These are phyloP conservation scores for Fregetta grallaria DNA, from an alignment of 2,113 vertebrate species.

Conservation along the genomic window DNA sequence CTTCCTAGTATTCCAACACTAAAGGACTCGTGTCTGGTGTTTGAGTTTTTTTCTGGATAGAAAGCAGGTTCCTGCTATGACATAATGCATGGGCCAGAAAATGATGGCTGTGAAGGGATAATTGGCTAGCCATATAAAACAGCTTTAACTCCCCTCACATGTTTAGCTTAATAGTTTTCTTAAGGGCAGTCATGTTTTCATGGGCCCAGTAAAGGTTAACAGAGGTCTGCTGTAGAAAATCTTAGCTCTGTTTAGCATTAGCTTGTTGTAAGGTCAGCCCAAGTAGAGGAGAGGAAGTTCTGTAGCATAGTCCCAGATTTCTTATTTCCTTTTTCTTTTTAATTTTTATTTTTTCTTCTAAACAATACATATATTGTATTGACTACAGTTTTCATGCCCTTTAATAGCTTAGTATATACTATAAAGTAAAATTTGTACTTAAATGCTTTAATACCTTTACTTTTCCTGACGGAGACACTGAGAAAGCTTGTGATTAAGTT, in stretches of 20 bases:
- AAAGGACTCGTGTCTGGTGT: not conserved
- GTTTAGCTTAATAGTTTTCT: conserved; percentile 16
- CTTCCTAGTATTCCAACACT: not conserved
- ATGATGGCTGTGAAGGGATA: not conserved
- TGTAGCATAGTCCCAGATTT: not conserved
- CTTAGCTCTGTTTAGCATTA: not conserved
- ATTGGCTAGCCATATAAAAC: not conserved
- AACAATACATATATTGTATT: not conserved
- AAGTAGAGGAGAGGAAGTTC: not conserved
- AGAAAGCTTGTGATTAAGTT: not conserved
- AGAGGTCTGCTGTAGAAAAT: not conserved
- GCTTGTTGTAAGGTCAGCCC: not conserved
- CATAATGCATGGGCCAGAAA: not conserved
- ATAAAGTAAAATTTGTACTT: not conserved
- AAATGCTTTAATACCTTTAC: not conserved
- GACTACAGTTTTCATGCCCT: not conserved
- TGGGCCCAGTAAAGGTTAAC: not conserved
- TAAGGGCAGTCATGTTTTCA: not conserved
- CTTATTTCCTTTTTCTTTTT: not conserved
- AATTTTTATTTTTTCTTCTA: not conserved
- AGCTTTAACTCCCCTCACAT: not conserved
- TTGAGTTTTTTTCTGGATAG: not conserved
- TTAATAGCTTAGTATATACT: not conserved
- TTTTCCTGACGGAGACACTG: not conserved
- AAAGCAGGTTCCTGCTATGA: not conserved